Percentiles rank a stretch among this genome's conserved stretches.
Evolutionary conservation across 1,140 invertebrate species (phyloP).

Genomic region (Episyrphus balteatus): DNA sequence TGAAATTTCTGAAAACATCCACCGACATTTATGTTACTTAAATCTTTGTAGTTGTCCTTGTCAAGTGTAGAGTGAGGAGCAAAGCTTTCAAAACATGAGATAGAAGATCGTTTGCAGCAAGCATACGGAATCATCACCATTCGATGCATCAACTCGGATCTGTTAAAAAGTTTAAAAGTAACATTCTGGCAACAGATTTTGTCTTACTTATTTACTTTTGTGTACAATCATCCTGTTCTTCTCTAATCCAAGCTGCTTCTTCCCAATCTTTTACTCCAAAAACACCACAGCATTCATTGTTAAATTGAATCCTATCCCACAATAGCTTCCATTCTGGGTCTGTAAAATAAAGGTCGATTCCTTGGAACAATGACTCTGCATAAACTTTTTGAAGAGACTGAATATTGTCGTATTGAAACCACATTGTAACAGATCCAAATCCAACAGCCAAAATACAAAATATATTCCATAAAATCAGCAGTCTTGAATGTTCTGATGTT

Average conservation of each 20-base stretch:
- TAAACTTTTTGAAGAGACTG: too few species aligned
- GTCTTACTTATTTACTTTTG: neutral
- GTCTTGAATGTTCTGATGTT: too few species aligned
- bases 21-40: neutral
- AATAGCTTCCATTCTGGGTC: conserved; percentile 30
- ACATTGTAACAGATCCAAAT: too few species aligned
- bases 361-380: conserved; percentile 11
- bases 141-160: neutral
- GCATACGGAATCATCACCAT: conserved; percentile 20
- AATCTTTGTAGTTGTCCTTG: neutral
- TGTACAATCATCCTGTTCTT: neutral
- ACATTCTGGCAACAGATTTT: neutral
- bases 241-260: conserved; percentile 27
- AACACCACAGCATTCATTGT: conserved; percentile 29
- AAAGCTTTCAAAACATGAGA: conserved; percentile 8
- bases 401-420: too few species aligned
- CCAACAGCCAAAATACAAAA: too few species aligned
- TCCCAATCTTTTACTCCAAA: conserved; percentile 29
- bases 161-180: neutral
- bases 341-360: conserved; percentile 30
- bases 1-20: neutral
- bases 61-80: neutral
- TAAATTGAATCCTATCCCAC: conserved; percentile 27
- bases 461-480: too few species aligned
- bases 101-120: conserved; percentile 16